phyloP scores from a whole-genome alignment of 2,113 vertebrate species.

The Pelusios castaneus region DNA sequence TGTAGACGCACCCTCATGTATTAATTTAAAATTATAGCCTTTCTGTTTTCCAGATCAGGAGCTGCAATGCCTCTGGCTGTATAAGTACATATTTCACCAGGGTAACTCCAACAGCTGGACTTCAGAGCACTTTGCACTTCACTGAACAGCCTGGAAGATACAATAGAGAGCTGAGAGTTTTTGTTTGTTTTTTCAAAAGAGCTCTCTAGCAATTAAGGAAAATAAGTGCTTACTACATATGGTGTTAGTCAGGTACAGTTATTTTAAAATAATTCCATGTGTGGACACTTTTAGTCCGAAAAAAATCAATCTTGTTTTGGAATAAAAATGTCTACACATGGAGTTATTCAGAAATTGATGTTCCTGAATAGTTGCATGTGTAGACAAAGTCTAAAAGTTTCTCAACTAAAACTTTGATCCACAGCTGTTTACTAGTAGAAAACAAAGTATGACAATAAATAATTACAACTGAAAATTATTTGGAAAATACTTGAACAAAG shows the following conservation, averaged over 20 bases:
- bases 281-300: not conserved
- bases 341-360: not conserved
- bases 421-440: not conserved
- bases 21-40: not conserved
- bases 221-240: not conserved
- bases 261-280: not conserved
- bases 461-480: not conserved
- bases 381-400: not conserved
- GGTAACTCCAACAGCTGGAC: not conserved
- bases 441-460: rapidly evolving
- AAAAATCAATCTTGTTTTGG: not conserved
- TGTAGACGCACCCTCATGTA: too few species aligned
- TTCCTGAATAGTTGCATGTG: not conserved
- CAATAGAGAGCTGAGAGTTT: not conserved
- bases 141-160: not conserved
- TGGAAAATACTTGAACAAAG: not conserved
- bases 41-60: not conserved
- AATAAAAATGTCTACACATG: not conserved
- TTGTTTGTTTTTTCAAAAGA: not conserved
- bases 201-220: not conserved
- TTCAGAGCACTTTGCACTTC: not conserved
- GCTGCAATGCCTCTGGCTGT: not conserved
- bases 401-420: not conserved
- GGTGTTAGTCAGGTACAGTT: not conserved
- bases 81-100: not conserved